Base-by-base conservation (phyloP, 2,113 vertebrate species). In the Tyto alba region DNA sequence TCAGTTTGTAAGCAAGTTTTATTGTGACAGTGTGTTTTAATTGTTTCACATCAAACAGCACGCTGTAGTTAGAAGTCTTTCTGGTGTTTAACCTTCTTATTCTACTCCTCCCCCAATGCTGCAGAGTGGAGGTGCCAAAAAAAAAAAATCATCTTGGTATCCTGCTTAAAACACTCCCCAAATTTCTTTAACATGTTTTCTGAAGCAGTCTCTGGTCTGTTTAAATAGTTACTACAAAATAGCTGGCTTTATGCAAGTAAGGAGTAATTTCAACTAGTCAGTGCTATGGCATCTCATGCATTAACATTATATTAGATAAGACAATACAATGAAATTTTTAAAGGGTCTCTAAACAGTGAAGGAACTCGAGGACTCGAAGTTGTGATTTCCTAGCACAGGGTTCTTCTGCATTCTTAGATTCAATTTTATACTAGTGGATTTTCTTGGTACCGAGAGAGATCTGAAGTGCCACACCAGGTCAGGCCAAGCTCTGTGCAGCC, bases 11-110 rank as follows among this genome's bases (percentile, higher is more conserved):
- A 85, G 84, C 77, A 68, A 75, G 89, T 72, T 85, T 56, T 72
- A 7, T 47, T 79, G 73, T 89, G 89, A 68, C 59, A 66, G 16
- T 41, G 66, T 88, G 32, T 14, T 52, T 87, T 64, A 56, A 84
- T 75, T 92, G 36, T 78, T 94, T 87, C 75, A 72, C 87, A 85
- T 96, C 81, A 95, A 95, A 89, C 29, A 55, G 3, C 36, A 45
- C 12, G 2, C 29, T 81, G n/a, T 40, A 89, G 69, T 66, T 88
- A 72, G 60, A 75, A 82, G 74, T 52, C 43, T 60, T 87, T 30
- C n/a, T 94, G 68, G 23, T 91, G 60, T 68, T 92, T 43, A 78
- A 29, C 43, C 15, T 83, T 88, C 36, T 47, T 79, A 23, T 68
- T 36, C 40, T 85, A 10, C 7, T 88, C 40, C 9, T 76, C 29